Evolutionary conservation across 2,888 invertebrate species (phyloP).

Genomic region (Pediacus dermestoides): DNA sequence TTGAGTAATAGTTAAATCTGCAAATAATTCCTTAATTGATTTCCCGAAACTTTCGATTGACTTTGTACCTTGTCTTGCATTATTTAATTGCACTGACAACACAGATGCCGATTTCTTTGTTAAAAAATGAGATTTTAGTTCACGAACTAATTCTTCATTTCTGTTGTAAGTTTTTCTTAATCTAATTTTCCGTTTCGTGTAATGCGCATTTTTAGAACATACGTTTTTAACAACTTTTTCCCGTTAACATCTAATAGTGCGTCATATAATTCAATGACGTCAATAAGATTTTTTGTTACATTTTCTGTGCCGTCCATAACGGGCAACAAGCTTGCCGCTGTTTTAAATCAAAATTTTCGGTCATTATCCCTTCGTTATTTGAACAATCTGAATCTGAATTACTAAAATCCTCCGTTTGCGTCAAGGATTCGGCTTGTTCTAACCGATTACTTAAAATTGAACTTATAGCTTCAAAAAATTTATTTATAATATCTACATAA

Average conservation of each 20-base stretch:
- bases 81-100: slow-evolving; percentile 11
- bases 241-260: slow-evolving; percentile 14
- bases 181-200: slow-evolving; percentile 11
- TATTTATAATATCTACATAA: not conserved
- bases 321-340: slow-evolving; percentile 16
- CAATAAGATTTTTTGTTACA: slow-evolving; percentile 18
- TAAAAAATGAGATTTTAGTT: slow-evolving; percentile 11
- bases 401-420: not conserved
- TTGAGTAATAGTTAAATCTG: slow-evolving; percentile 16
- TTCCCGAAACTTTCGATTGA: slow-evolving; percentile 15
- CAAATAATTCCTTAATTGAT: slow-evolving; percentile 12
- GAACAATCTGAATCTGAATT: not conserved
- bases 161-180: slow-evolving; percentile 7
- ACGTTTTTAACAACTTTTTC: slow-evolving; percentile 17
- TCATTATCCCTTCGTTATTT: not conserved
- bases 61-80: slow-evolving; percentile 8
- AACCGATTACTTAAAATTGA: slow-evolving; percentile 5
- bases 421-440: not conserved
- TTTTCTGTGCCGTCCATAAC: slow-evolving; percentile 15
- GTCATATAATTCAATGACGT: slow-evolving; percentile 22
- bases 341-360: slow-evolving; percentile 20
- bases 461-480: not conserved
- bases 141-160: slow-evolving; percentile 8
- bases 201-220: slow-evolving; percentile 15
- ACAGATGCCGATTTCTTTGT: slow-evolving; percentile 13